Percentiles rank a stretch among this genome's conserved stretches.
Evolutionary conservation across 2,888 invertebrate genomes (phyloP).

Genomic region (Pammene fasciana): DNA sequence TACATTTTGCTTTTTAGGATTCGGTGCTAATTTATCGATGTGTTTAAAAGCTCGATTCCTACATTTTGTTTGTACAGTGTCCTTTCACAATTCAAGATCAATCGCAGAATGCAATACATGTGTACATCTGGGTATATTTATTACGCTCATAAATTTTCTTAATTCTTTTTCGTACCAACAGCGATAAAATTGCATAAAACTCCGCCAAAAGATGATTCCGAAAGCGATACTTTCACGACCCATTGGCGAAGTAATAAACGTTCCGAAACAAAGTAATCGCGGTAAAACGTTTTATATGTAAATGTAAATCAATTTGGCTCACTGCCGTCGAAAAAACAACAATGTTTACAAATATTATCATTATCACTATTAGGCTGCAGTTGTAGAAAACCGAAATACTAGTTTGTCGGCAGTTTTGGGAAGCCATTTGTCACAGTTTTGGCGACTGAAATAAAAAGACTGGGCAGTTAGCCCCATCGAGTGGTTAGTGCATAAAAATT

Average conservation of each 20-base stretch:
- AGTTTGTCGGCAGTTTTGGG: slow-evolving; percentile 5
- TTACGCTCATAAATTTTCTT: background rate
- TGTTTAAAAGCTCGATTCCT: no score
- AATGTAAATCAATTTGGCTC: slow-evolving; percentile 67
- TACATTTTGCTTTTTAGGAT: no score
- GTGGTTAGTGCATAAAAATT: background rate
- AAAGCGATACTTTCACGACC: slow-evolving; percentile 58
- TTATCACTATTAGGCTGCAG: slow-evolving; percentile 41
- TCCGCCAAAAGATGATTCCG: slow-evolving; percentile 45
- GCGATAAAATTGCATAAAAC: slow-evolving; percentile 21
- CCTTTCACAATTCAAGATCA: no score
- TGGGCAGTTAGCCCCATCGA: background rate
- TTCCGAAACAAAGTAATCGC: slow-evolving; percentile 62
- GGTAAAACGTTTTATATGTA: slow-evolving; percentile 70
- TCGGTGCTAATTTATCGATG: no score
- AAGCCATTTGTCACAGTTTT: slow-evolving; percentile 31
- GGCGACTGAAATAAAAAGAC: slow-evolving; percentile 18
- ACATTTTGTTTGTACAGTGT: no score
- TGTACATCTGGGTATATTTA: background rate
- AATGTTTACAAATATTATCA: slow-evolving; percentile 47
- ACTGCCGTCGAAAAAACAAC: slow-evolving; percentile 48
- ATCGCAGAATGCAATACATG: no score
- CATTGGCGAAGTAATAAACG: slow-evolving; percentile 63
- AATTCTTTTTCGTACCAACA: background rate
- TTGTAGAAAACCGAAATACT: background rate